A percentile compares a stretch with the other conserved stretches of the same genome.
These are phyloP conservation scores for Rhinichthys osculus DNA, from an alignment of 2,797 vertebrate species.

Conservation along the genomic window DNA sequence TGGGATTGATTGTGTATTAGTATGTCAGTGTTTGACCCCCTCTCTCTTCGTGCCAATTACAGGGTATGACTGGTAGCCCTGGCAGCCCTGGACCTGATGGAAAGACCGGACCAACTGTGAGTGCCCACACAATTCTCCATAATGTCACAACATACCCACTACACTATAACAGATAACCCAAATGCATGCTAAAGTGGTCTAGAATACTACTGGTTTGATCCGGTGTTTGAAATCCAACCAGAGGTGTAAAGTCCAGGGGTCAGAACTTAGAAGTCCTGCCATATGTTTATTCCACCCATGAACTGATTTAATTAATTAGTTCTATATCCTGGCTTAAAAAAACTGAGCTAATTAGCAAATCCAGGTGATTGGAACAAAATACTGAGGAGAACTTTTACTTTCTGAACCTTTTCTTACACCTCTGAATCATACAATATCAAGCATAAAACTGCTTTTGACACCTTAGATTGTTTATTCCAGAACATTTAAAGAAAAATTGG, in stretches of 20 bases:
- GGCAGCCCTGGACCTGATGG: conserved; percentile 88
- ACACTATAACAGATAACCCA: not conserved
- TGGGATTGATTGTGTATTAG: conserved; percentile 10
- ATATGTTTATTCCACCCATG: no score
- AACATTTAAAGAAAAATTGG: not conserved
- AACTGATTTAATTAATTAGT: no score
- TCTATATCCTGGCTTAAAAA: no score
- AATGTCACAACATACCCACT: not conserved
- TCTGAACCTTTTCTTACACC: no score
- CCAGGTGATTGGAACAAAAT: no score
- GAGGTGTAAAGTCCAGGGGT: no score
- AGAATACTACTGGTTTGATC: not conserved
- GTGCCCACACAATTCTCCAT: conserved; percentile 61
- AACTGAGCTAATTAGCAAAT: no score
- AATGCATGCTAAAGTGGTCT: not conserved
- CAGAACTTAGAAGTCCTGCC: no score
- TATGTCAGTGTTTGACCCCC: not conserved
- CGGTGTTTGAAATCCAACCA: not conserved
- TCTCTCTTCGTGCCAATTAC: conserved; percentile 48
- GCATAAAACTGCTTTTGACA: not conserved
- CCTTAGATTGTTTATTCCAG: not conserved
- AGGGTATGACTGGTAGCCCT: conserved; percentile 92
- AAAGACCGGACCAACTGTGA: conserved; percentile 85
- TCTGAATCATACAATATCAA: not conserved
- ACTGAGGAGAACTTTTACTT: no score